Conservation (phyloP, 2,888 invertebrate species). For the Parapristionchus giblindavisi region DNA sequence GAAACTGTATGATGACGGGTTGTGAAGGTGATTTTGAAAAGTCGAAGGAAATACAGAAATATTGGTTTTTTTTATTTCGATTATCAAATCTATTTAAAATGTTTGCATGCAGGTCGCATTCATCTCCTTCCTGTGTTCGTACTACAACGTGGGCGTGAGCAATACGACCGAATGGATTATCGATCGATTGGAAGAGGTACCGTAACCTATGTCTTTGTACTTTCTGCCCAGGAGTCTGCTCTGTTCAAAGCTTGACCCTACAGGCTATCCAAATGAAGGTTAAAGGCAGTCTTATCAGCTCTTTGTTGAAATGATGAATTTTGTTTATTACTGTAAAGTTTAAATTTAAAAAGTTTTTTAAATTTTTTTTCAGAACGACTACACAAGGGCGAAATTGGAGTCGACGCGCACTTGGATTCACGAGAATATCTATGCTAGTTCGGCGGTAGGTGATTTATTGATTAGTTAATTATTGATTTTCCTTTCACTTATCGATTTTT, state of each 20-base stretch:
- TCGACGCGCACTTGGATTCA: constrained; percentile 46
- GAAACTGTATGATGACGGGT: too few species aligned
- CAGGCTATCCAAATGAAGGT: background rate
- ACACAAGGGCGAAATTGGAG: constrained; percentile 46
- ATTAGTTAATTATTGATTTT: too few species aligned
- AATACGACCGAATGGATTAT: constrained; percentile 48
- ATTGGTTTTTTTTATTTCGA: too few species aligned
- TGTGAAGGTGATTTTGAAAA: too few species aligned
- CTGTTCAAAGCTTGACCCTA: background rate
- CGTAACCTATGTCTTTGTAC: too few species aligned
- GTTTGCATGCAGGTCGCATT: constrained; percentile 53
- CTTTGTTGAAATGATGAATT: too few species aligned
- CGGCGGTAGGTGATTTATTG: background rate
- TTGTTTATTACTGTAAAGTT: too few species aligned
- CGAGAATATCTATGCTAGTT: constrained; percentile 34
- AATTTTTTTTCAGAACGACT: constrained; percentile 43
- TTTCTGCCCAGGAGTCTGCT: background rate
- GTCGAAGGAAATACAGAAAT: too few species aligned
- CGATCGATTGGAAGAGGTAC: constrained; percentile 52
- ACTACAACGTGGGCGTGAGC: constrained; percentile 57
- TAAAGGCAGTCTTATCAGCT: too few species aligned
- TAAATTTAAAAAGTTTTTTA: too few species aligned
- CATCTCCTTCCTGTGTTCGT: constrained; percentile 57
- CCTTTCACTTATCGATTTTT: too few species aligned
- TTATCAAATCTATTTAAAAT: too few species aligned